Conservation (phyloP, 2,888 invertebrate genomes). For the Allygus modestus region DNA sequence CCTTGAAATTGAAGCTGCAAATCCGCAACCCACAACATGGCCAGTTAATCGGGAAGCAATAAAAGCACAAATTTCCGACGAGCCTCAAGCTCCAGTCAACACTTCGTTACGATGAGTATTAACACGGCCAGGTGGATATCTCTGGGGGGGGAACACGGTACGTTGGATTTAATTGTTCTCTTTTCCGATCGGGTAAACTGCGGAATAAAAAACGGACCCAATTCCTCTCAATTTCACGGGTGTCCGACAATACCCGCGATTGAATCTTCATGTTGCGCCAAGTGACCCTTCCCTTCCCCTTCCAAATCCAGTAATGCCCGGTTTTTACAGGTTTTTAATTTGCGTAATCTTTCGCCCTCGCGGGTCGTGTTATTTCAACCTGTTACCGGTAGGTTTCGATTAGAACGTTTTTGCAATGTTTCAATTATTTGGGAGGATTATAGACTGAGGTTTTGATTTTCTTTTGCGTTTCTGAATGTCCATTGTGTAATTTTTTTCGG, state of each 20-base stretch:
- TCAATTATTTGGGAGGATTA: slow-evolving; percentile 4
- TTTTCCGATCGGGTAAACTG: slow-evolving; percentile 61
- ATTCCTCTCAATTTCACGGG: slow-evolving; percentile 64
- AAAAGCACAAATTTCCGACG: slow-evolving; percentile 4
- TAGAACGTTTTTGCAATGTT: slow-evolving; percentile 1
- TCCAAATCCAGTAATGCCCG: slow-evolving; percentile 35
- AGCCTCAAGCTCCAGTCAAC: not conserved
- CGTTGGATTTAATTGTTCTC: slow-evolving; percentile 53
- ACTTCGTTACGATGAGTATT: not conserved
- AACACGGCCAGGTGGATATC: slow-evolving; percentile 12
- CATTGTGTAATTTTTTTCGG: too few relatives aligned
- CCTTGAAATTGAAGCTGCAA: not conserved
- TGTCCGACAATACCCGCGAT: slow-evolving; percentile 45
- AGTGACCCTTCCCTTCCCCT: slow-evolving; percentile 46
- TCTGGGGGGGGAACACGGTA: slow-evolving; percentile 19
- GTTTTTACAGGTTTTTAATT: slow-evolving; percentile 43
- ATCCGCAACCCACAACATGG: not conserved
- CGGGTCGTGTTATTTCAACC: slow-evolving; percentile 5
- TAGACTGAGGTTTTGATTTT: too few relatives aligned
- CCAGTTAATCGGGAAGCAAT: not conserved
- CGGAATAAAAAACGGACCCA: slow-evolving; percentile 61
- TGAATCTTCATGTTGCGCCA: slow-evolving; percentile 47
- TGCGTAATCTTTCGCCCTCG: slow-evolving; percentile 37
- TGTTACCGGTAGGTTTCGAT: slow-evolving; percentile 12
- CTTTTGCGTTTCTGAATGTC: too few relatives aligned